Evolutionary conservation across 1,140 invertebrate genomes (phyloP), one percentile per base, ranked within the genome.

Genomic region (Stenopsyche tienmushanensis): DNA sequence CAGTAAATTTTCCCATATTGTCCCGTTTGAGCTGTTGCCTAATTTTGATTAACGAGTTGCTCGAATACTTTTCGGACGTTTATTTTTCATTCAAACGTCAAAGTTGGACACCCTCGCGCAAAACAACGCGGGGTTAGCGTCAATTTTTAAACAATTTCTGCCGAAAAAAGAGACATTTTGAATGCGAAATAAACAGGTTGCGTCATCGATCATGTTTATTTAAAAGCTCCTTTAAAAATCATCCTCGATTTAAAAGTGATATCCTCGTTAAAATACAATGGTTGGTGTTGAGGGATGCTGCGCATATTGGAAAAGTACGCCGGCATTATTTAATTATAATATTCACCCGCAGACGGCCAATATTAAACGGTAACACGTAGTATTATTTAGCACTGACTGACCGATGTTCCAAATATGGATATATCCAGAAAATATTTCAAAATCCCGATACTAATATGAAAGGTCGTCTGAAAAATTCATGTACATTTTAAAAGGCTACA

Each of bases 31-130:
- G 24, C 47, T 44, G 29, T 25, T 45, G 42, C 58, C 47, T 50
- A 62, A 62, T 62, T 62, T 62, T 62, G 60, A 62, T 62, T 49
- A 62, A 62, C 60, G 60, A 62, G 44, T 42, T 13, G 44, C 20
- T 25, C 44, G 44, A 50, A 47, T 62, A 29, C 24, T 49, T 62
- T 45, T 62, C 24, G 9, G 52, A 54, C 52, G 25, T 54, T 26
- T 29, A 29, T 54, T 54, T 54, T 54, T 54, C 52, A 54, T 54
- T 54, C 10, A 24, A 54, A 54, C 52, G 52, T 54, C 52, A 54
- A 54, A 54, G 52, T 54, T 25, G 47, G 47, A 49, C 17, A 3
- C 21, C 47, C 21, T 15, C 21, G 21, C 17, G 44, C 5, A 15
- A 20, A 47, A 47, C 10, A 15, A 47, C 17, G 18, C 44, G 29